Evolutionary conservation across 2,113 vertebrate genomes (phyloP).

Genomic region (Archilochus colubris): DNA sequence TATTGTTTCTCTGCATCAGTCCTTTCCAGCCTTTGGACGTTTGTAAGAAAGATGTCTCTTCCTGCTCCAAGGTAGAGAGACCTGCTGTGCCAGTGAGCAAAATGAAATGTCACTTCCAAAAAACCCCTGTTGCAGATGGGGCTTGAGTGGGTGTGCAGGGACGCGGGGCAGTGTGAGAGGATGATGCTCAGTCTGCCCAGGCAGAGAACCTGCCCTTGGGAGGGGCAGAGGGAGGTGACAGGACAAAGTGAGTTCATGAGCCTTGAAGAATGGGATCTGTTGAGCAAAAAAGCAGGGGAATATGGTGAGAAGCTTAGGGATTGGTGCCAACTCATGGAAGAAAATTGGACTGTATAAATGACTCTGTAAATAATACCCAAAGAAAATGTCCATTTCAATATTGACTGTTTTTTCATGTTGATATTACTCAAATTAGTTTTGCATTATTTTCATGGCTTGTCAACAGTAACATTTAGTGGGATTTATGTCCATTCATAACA

Average conservation of each 20-base stretch:
- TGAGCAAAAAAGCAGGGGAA: background rate
- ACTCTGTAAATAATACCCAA: background rate
- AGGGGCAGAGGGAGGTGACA: background rate
- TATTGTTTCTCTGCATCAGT: constrained; percentile 15
- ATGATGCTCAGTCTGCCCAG: background rate
- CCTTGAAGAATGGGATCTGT: background rate
- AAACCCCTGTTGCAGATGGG: background rate
- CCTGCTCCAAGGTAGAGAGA: background rate
- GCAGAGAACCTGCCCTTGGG: background rate
- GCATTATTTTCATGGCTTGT: background rate
- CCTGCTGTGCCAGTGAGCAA: background rate
- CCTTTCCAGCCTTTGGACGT: constrained; percentile 16
- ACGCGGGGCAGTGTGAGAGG: fast-evolving
- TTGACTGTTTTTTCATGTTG: background rate
- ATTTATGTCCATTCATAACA: background rate
- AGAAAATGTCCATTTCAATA: background rate
- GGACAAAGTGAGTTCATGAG: background rate
- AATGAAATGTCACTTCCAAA: background rate
- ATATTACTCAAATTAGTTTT: background rate
- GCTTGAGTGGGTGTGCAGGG: background rate
- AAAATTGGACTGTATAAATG: background rate
- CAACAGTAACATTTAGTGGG: background rate
- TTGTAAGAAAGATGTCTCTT: background rate
- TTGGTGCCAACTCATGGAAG: background rate
- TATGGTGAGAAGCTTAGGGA: background rate